These are phyloP conservation scores for Characodon lateralis DNA, from an alignment of 2,797 vertebrate species.

Conservation along the genomic window DNA sequence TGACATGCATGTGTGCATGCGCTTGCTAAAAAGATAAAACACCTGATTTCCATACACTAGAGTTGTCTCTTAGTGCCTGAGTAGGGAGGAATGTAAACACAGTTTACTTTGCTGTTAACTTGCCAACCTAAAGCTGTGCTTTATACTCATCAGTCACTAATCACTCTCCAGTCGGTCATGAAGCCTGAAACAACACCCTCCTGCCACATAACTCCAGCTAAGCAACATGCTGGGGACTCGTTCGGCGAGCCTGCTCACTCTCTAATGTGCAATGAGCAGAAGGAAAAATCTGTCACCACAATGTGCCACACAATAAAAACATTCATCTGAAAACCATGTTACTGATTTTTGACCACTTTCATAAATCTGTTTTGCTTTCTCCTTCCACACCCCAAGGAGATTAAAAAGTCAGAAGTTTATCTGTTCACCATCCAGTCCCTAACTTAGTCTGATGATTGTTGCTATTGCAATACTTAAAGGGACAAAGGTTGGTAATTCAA, in stretches of 20 bases:
- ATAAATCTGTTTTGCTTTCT: neutral
- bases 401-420: neutral
- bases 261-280: slow-evolving; percentile 27
- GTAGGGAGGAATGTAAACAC: slow-evolving; percentile 43
- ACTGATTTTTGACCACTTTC: slow-evolving; percentile 17
- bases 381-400: neutral
- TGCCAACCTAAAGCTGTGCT: slow-evolving; percentile 49
- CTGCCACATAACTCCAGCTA: slow-evolving; percentile 58
- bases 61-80: slow-evolving; percentile 10
- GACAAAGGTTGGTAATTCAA: too few relatives aligned
- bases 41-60: slow-evolving; percentile 20
- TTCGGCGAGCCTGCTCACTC: slow-evolving; percentile 40
- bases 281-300: slow-evolving; percentile 39
- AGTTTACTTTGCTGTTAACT: slow-evolving; percentile 63
- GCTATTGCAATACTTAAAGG: neutral
- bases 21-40: slow-evolving; percentile 28
- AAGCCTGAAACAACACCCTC: slow-evolving; percentile 56
- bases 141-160: slow-evolving; percentile 54
- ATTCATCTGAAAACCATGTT: slow-evolving; percentile 11
- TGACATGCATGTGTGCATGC: slow-evolving; percentile 19
- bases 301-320: slow-evolving; percentile 21
- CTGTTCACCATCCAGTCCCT: slow-evolving; percentile 5
- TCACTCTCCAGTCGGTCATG: slow-evolving; percentile 60
- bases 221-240: slow-evolving; percentile 54
- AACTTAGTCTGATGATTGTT: slow-evolving; percentile 2